Base-by-base conservation (phyloP, 2,113 vertebrate genomes). In the Symphodus melops region DNA sequence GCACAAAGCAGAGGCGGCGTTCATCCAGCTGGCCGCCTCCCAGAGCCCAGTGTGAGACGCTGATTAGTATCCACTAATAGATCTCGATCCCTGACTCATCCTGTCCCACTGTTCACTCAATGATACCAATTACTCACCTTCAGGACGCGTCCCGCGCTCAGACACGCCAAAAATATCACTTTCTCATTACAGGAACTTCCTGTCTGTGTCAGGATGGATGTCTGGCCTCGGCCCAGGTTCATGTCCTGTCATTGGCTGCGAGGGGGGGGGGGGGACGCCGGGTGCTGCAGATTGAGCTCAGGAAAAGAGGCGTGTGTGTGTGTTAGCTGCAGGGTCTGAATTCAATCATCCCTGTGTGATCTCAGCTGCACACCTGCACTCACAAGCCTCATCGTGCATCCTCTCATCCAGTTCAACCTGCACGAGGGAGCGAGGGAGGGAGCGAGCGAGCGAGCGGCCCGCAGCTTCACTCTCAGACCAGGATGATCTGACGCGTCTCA, bases 111-210 rank as follows among this genome's bases (percentile, higher is more conserved):
- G 81, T 78, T 90, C 84, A 69, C 68, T 87, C 75, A 80, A 51
- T 86, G 84, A 82, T 75, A 86, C 72, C 79, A 76, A 85, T 92
- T 88, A 90, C 82, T 91, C 89, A 86, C 85, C 81, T 86, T 83
- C 84, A 81, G 41, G 77, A 83, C 51, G 28, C 19, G 66, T 68
- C 59, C 77, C 3, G 54, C 14, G 36, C 78, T 77, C 49, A 77
- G 69, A 58, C 52, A 0, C 61, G 83, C 83, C 77, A 56, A 64
- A 90, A 86, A 89, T 87, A 90, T 72, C 71, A 72, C 83, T 72
- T 86, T 79, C 63, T 82, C 73, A 88, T 87, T 74, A 82, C 66
- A 56, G 55, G 28, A 23, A 75, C 79, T 77, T 81, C 81, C 79
- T 84, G 62, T 62, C 14, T 8, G 1, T 77, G 63, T 20, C 44